phyloP scores from a whole-genome alignment of 1,140 invertebrate genomes.

The Polyergus mexicanus region DNA sequence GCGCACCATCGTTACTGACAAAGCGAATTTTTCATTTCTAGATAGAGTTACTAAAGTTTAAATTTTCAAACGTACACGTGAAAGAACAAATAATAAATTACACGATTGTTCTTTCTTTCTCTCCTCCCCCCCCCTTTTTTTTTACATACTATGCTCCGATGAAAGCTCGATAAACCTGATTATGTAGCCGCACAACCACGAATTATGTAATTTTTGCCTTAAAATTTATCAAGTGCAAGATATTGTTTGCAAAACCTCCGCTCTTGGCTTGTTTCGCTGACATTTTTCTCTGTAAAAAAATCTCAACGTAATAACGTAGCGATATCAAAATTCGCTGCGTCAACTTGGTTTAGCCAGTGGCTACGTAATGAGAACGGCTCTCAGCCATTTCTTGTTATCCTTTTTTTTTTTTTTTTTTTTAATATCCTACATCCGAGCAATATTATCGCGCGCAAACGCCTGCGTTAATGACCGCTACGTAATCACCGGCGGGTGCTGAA shows the following conservation, averaged over 20 bases:
- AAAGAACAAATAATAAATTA: constrained; percentile 38
- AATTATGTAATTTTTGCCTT: constrained; percentile 2
- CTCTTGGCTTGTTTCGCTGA: background rate
- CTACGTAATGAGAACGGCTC: constrained; percentile 24
- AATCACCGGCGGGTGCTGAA: constrained; percentile 50
- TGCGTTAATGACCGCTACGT: constrained; percentile 65
- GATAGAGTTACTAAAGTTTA: constrained; percentile 25
- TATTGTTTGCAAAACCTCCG: constrained; percentile 21
- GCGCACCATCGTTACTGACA: constrained; percentile 53
- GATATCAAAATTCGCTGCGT: constrained; percentile 70
- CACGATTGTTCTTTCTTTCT: background rate
- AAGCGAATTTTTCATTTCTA: constrained; percentile 21
- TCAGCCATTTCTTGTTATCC: background rate
- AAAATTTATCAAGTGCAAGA: constrained; percentile 39
- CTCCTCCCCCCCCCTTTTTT: too few relatives aligned
- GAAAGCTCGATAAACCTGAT: background rate
- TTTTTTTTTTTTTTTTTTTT: constrained; percentile 28
- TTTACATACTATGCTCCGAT: background rate
- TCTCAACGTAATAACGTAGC: constrained; percentile 52
- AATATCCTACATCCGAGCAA: constrained; percentile 43
- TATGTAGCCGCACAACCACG: background rate
- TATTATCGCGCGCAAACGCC: constrained; percentile 61
- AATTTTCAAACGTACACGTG: background rate
- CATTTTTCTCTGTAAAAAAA: constrained; percentile 29
- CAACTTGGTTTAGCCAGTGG: constrained; percentile 21